Conservation (phyloP, 2,888 invertebrate genomes). For the Spilarctia lutea region DNA sequence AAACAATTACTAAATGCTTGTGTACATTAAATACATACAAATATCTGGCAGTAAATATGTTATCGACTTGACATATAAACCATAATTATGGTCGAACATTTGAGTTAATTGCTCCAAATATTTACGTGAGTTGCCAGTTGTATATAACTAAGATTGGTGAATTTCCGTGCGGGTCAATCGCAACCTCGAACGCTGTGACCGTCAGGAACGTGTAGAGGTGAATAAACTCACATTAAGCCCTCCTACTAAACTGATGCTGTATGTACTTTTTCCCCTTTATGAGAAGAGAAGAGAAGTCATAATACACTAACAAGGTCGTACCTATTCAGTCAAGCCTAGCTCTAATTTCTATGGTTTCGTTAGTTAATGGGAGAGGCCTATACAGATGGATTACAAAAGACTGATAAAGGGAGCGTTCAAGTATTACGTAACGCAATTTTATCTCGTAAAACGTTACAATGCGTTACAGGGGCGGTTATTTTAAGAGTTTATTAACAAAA, state of each 20-base stretch:
- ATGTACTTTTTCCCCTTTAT: not conserved
- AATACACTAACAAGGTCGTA: not conserved
- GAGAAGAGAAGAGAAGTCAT: not conserved
- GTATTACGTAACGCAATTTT: too few species aligned
- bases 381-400: too few species aligned
- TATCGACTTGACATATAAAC: not conserved
- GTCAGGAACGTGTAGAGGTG: too few species aligned
- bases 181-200: too few species aligned
- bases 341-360: not conserved
- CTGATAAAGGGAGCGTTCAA: too few species aligned
- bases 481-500: too few species aligned
- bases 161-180: too few species aligned
- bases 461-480: too few species aligned
- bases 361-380: too few species aligned
- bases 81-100: not conserved
- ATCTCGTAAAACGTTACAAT: too few species aligned
- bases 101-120: not conserved
- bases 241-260: not conserved
- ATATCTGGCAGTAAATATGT: constrained; percentile 55
- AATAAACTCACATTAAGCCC: too few species aligned
- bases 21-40: not conserved
- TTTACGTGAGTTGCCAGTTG: not conserved
- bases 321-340: not conserved
- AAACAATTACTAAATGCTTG: constrained; percentile 20
- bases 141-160: not conserved